These are phyloP conservation scores for Eupsilia transversa DNA, from an alignment of 2,888 invertebrate genomes.

Conservation along the genomic window DNA sequence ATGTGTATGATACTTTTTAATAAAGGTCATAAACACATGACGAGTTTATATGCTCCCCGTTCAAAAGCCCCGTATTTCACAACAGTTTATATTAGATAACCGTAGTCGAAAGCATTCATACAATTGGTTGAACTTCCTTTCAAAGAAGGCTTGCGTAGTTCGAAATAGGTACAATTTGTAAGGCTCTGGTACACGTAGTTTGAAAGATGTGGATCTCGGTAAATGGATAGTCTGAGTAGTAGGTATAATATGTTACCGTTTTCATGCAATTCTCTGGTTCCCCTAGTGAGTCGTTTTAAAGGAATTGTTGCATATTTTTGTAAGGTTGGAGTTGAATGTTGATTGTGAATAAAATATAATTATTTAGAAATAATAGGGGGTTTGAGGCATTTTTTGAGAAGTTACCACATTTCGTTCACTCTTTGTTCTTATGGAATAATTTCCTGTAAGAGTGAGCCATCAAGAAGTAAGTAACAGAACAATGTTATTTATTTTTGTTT, in stretches of 20 bases:
- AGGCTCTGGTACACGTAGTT: conserved; percentile 28
- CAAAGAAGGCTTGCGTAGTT: conserved; percentile 51
- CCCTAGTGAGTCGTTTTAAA: conserved; percentile 17
- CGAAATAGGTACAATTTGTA: conserved; percentile 61
- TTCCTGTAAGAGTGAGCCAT: not conserved
- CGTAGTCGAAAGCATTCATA: conserved; percentile 37
- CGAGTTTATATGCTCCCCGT: not conserved
- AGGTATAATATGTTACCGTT: conserved; percentile 16
- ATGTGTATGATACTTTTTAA: not conserved
- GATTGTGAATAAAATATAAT: not conserved
- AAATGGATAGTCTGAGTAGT: conserved; percentile 33
- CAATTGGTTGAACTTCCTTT: conserved; percentile 64
- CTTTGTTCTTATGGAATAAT: not conserved
- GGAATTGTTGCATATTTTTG: conserved; percentile 16
- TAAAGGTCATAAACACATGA: not conserved
- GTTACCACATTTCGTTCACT: not conserved
- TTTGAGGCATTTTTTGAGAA: not conserved
- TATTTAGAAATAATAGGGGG: not conserved
- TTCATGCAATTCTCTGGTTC: conserved; percentile 33
- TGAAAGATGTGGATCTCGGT: conserved; percentile 44
- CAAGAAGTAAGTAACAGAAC: not conserved
- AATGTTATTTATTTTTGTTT: not conserved
- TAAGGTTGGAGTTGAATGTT: too few species aligned
- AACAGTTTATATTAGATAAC: conserved; percentile 41
- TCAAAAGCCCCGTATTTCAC: conserved; percentile 17